Evolutionary conservation across 2,797 vertebrate species (phyloP).

Genomic region (Spondyliosoma cantharus): DNA sequence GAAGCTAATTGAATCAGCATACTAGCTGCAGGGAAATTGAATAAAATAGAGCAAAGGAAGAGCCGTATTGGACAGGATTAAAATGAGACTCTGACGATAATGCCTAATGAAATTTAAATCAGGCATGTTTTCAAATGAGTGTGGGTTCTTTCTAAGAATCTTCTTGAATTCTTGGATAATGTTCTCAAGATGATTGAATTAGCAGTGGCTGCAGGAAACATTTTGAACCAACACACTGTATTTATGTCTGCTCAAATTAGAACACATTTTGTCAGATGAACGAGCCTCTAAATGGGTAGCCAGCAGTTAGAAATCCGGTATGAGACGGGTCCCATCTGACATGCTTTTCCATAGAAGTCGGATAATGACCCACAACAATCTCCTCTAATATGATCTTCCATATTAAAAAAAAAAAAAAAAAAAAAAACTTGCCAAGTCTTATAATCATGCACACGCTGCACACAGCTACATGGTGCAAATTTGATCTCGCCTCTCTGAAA

Average conservation of each 20-base stretch:
- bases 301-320: conserved; percentile 23
- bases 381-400: conserved; percentile 5
- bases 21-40: conserved; percentile 75
- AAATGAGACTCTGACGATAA: conserved; percentile 67
- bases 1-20: conserved; percentile 78
- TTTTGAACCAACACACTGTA: conserved; percentile 26
- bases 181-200: conserved; percentile 45
- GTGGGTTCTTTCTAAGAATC: conserved; percentile 44
- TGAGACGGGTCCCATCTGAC: conserved; percentile 26
- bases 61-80: conserved; percentile 64
- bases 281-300: conserved; percentile 10
- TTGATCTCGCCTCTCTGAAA: conserved; percentile 41
- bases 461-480: conserved; percentile 25
- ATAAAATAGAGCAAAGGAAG: conserved; percentile 69
- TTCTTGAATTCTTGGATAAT: conserved; percentile 58
- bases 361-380: conserved; percentile 38
- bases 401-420: conserved; percentile 1
- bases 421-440: conserved; percentile 42
- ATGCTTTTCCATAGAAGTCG: conserved; percentile 16
- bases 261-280: not conserved
- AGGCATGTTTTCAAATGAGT: conserved; percentile 61
- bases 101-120: conserved; percentile 69
- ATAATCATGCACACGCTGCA: conserved; percentile 18
- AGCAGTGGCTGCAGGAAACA: conserved; percentile 12
- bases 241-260: conserved; percentile 30